Base-by-base conservation (phyloP, 2,888 invertebrate genomes). In the Priapulus caudatus region DNA sequence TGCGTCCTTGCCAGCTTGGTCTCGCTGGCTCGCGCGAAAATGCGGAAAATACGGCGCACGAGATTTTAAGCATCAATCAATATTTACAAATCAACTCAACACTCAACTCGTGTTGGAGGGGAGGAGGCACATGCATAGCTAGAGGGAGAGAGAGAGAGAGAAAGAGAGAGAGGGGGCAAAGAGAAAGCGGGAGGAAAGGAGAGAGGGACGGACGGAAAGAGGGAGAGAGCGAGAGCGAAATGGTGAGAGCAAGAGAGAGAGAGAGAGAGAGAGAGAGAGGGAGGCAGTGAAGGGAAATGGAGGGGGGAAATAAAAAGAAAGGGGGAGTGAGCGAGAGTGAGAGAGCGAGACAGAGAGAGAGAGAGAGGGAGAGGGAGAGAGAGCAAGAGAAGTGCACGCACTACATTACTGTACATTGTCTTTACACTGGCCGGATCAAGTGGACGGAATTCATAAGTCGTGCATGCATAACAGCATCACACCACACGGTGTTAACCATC, bases 131-230 rank as follows among this genome's bases (percentile, higher is more conserved):
- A 33, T 10, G n/a, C 10, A 33, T 10, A 33, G 33, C 10, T 10
- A 33, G 33, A 33, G 33, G n/a, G 33, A 33, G 33, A 33, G 33
- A 33, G 33, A 33, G 10, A 33, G 33, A 33, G 33, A 33, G 33
- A 33, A n/a, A 33, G 33, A 33, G 33, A 33, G 33, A 33, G 33
- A 33, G 33, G 33, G 33, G 33, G 33, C n/a, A 33, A n/a, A 33
- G 33, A 33, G 33, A 33, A n/a, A 33, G 33, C 5, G 33, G n/a
- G 33, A 33, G 33, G n/a, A n/a, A 33, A n/a, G n/a, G 33, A 33
- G 33, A 33, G 33, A 33, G 33, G n/a, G 33, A 33, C 10, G n/a
- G 33, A 33, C 10, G n/a, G 33, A 33, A n/a, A 33, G 33, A 33
- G 33, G n/a, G 33, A 33, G 33, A 33, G 33, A 33, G 33, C 10